Percentiles rank a stretch among this genome's conserved stretches.
Evolutionary conservation across 2,888 invertebrate genomes (phyloP).

Genomic region (Notocelia uddmanniana): DNA sequence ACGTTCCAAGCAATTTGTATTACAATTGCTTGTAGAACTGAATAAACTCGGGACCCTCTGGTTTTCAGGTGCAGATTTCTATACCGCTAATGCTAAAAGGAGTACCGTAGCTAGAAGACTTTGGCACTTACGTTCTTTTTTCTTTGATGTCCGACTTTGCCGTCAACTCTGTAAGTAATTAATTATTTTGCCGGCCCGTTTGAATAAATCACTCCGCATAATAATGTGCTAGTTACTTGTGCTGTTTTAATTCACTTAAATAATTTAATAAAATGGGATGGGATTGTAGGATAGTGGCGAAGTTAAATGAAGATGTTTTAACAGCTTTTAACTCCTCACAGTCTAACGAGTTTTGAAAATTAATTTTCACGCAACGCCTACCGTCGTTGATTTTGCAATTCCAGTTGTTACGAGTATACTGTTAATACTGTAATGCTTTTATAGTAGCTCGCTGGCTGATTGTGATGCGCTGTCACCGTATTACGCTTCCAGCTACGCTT

Average conservation of each 20-base stretch:
- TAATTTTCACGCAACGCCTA: not conserved
- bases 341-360: conserved; percentile 14
- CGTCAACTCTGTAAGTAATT: conserved; percentile 64
- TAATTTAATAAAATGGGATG: conserved; percentile 34
- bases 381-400: not conserved
- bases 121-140: conserved; percentile 4
- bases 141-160: not conserved
- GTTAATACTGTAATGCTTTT: not conserved
- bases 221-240: conserved; percentile 40
- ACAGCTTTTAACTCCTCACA: conserved; percentile 11
- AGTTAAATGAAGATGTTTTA: conserved; percentile 28
- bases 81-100: not conserved
- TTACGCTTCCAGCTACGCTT: not conserved
- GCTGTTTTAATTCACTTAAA: conserved; percentile 37
- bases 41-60: conserved; percentile 4
- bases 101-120: not conserved
- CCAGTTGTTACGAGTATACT: too few relatives aligned
- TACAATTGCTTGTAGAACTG: not conserved
- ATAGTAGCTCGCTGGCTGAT: not conserved
- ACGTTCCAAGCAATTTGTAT: not conserved
- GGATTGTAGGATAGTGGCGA: conserved; percentile 22
- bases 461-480: not conserved
- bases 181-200: conserved; percentile 70
- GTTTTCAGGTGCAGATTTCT: not conserved
- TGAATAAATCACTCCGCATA: conserved; percentile 67